phyloP scores from a whole-genome alignment of 2,113 vertebrate species.

The Ceyx cyanopectus region DNA sequence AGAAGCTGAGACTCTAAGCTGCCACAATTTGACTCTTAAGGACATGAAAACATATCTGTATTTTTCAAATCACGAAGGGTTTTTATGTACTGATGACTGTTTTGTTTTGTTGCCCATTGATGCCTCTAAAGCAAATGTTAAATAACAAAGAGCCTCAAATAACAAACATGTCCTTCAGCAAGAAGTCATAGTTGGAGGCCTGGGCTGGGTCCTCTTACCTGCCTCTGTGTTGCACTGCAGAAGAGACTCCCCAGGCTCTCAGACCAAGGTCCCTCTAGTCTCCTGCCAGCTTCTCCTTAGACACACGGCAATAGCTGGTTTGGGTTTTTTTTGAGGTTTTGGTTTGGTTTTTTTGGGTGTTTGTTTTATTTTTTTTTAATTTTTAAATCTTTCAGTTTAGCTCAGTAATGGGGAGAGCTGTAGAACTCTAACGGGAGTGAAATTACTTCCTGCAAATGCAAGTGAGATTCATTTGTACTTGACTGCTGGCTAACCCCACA shows the following conservation, averaged over 20 bases:
- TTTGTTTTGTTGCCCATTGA: not conserved
- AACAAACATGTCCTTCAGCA: not conserved
- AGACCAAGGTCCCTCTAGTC: not conserved
- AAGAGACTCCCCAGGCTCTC: not conserved
- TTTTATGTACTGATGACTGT: not conserved
- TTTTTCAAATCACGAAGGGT: not conserved
- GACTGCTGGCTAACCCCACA: not conserved
- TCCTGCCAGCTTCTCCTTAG: not conserved
- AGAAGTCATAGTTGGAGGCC: not conserved
- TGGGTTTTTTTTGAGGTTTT: too few relatives aligned
- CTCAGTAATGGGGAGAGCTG: not conserved
- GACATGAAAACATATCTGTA: accelerated
- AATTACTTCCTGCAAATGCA: not conserved
- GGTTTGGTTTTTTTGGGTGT: too few relatives aligned
- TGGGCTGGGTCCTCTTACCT: not conserved
- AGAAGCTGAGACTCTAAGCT: not conserved
- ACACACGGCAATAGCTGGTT: not conserved
- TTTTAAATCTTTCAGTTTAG: not conserved
- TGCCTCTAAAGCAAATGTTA: not conserved
- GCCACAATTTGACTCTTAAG: not conserved
- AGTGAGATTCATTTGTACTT: not conserved
- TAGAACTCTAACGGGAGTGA: not conserved
- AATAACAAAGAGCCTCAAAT: not conserved
- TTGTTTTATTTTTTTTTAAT: not conserved
- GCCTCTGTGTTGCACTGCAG: not conserved